phyloP scores from a whole-genome alignment of 2,797 vertebrate genomes.

The Mus caroli region DNA sequence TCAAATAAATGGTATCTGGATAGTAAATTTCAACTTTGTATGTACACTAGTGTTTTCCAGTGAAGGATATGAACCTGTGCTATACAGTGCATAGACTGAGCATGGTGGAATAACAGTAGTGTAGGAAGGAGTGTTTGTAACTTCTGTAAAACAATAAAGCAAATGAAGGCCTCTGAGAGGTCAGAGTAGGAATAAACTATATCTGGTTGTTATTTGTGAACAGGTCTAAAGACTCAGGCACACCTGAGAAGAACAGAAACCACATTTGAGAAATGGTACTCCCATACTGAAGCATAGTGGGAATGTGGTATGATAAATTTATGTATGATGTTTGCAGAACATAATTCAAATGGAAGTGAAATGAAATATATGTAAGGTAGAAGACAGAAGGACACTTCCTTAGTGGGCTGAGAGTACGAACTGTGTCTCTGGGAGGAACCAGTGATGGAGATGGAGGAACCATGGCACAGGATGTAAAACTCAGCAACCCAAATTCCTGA shows the following conservation, averaged over 20 bases:
- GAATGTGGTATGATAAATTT: slow-evolving; percentile 6
- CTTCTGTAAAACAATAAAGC: background rate
- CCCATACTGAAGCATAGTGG: background rate
- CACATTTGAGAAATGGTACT: slow-evolving; percentile 1
- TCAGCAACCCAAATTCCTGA: background rate
- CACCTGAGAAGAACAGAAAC: slow-evolving; percentile 11
- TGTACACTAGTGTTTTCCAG: background rate
- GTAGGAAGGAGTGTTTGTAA: background rate
- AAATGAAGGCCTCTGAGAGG: background rate
- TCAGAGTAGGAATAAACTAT: slow-evolving; percentile 28
- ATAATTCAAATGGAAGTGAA: slow-evolving; percentile 9
- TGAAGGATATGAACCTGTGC: background rate
- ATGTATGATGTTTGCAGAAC: background rate
- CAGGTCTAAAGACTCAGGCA: background rate
- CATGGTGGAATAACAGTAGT: background rate
- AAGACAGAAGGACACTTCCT: slow-evolving; percentile 42
- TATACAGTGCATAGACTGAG: background rate
- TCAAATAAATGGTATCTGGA: slow-evolving; percentile 4
- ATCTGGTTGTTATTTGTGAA: slow-evolving; percentile 16
- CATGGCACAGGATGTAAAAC: background rate
- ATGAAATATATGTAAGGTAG: background rate
- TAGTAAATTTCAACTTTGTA: background rate
- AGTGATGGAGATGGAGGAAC: background rate
- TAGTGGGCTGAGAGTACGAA: background rate
- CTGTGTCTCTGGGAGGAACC: background rate